These are phyloP conservation scores for Trypoxylus dichotomus DNA, from an alignment of 1,140 invertebrate species.

Conservation along the genomic window DNA sequence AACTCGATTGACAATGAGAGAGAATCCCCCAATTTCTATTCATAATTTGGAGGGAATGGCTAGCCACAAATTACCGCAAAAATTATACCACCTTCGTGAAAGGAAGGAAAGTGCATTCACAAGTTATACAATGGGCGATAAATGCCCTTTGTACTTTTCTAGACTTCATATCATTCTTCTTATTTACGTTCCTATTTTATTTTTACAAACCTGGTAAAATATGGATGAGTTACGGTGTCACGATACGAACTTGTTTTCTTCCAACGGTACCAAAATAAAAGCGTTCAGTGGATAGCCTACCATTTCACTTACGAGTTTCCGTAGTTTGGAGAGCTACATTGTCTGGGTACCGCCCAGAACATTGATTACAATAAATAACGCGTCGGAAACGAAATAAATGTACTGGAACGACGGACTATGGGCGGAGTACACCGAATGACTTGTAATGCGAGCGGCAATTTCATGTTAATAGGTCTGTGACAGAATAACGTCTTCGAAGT, in stretches of 20 bases:
- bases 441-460: neutral
- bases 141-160: no score
- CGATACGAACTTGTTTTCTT: neutral
- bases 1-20: no score
- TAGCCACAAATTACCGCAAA: no score
- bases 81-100: no score
- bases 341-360: constrained; percentile 14
- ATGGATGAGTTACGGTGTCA: neutral
- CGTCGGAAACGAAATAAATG: neutral
- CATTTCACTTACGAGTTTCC: constrained; percentile 1
- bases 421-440: neutral
- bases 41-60: no score
- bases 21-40: no score
- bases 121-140: no score
- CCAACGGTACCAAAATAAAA: neutral
- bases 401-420: neutral
- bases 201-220: neutral
- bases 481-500: neutral
- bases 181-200: no score
- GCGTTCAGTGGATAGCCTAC: neutral
- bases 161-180: no score
- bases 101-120: no score
- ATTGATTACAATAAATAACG: constrained; percentile 15
- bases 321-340: constrained; percentile 5
- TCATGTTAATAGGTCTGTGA: neutral